Evolutionary conservation across 2,797 vertebrate species (phyloP), one percentile per base, ranked within the genome.

Genomic region (Sebastes miniatus): DNA sequence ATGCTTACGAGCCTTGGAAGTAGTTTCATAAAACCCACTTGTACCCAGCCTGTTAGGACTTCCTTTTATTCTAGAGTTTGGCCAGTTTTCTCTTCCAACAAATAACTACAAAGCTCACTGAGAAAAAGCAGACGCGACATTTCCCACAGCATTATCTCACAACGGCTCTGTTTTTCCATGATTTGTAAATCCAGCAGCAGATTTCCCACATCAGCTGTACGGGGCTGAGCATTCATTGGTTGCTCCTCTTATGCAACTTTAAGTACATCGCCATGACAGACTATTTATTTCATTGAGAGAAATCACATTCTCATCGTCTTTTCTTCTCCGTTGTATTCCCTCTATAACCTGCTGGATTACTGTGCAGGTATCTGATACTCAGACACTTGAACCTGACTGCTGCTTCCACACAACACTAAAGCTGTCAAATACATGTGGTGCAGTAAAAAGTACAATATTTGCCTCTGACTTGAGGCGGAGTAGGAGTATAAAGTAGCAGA

Each of bases 101-200:
- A 79, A 68, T 63, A 34, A 58, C 57, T 31, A 20, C 3, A 3
- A 62, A 62, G 56, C 57, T 62, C 34, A 12, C 43, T 25, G 57
- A 77, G 62, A 77, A 11, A 54, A 63, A 63, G 47, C 54, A 77
- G 39, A 43, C 54, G n/a, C 47, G 43, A 43, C 69, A 63, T 73
- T 77, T 77, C 34, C 32, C 57, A 36, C n/a, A 34, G 57, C 32
- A 34, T 63, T 62, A 73, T 68, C 47, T 47, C 50, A 63, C 39
- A 39, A 13, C 43, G 13, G 16, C 57, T 39, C 50, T 59, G 61
- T 39, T 43, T 65, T 68, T 66, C 34, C 3, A 16, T 7, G 2
- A 50, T 79, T 84, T 73, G 18, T 25, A 68, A 76, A 80, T 69
- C 66, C 56, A 61, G 69, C 56, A 25, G 69, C 79, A 71, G 59